Base-by-base conservation (phyloP, 2,113 vertebrate genomes). In the Engystomops pustulosus region DNA sequence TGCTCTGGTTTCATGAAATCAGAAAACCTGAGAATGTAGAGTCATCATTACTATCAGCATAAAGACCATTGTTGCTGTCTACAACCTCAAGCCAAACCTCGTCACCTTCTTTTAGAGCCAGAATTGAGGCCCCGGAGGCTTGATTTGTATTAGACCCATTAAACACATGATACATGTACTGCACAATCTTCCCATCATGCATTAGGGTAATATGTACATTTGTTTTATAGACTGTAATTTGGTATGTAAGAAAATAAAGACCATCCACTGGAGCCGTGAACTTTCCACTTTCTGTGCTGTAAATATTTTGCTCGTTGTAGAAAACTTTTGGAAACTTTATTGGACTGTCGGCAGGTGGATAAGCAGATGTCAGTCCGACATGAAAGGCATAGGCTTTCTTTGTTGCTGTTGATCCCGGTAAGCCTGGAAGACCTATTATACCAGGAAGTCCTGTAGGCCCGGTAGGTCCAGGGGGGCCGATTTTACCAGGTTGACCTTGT, bases 1-100 rank as follows among this genome's bases (percentile, higher is more conserved):
- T n/a, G n/a, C n/a, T n/a, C n/a, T n/a, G n/a, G n/a, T n/a, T n/a
- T 60, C 11, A 74, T 20, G 25, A 67, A 79, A 85, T 70, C 11
- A 99, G 89, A 87, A 99, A 98, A 7, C 97, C 98, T 0, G 96
- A 94, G 91, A 99, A 98, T 0, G 93, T 96, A 0, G 96, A 96
- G 44, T 99, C 98, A 0, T 99, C 97, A 14, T 99, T 95, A 0
- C 93, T 92, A 0, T 99, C 97, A 2, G 96, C 96, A 82, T 92
- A 99, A 4, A 99, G 89, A 53, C 98, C 97, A 0, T 97, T 87
- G 86, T 95, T 94, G 18, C 94, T 95, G 18, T 95, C 96, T 0
- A 86, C 86, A 85, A 93, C 95, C 90, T 99, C 95, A 88, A 99
- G 88, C 98, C 98, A 99, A 88, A 98, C 96, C 89, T 95, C 95